Base-by-base conservation (phyloP, 2,888 invertebrate genomes). In the Aleiodes alternator region DNA sequence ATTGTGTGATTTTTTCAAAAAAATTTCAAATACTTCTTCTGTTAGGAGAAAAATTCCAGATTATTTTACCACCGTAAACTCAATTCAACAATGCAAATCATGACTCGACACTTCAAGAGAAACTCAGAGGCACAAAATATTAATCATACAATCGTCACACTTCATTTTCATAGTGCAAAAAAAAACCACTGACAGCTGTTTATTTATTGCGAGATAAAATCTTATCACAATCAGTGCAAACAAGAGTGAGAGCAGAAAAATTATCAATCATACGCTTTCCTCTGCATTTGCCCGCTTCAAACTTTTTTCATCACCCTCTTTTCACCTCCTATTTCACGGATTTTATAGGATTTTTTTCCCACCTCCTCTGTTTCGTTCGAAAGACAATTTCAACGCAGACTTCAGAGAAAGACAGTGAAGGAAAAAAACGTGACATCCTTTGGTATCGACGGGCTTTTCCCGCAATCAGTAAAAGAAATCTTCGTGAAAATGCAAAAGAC, bases 361-460 rank as follows among this genome's bases (percentile, higher is more conserved):
- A 50, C 29, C 12, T 59, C 50, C 12, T 48, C 56, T 23, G 69
- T 66, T 50, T 50, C 68, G 23, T 48, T 59, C 50, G 57, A 34
- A 51, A 48, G 57, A 34, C 59, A 56, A 73, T 73, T 73, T 68
- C 56, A 68, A 48, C 57, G 31, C 4, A 29, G 12, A 57, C 29
- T 16, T 31, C 29, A 12, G 12, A 23, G 31, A 16, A 55, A 43
- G 43, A 43, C 43, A 43, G 7, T 9, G 66, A 48, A 66, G 34
- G 34, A 51, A 48, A 38, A 61, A 73, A 73, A 73, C 73, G 73
- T 73, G 68, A 73, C 48, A 14, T 57, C 68, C 7, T 66, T 56
- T 38, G 23, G 57, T 55, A 59, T 59, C 31, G 57, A 55, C 57
- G 68, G 68, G 57, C 55, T 59, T 68, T 73, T 29, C 66, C 66